Evolutionary conservation across 2,113 vertebrate species (phyloP), one percentile per base, ranked within the genome.

Genomic region (Thamnophis sirtalis): DNA sequence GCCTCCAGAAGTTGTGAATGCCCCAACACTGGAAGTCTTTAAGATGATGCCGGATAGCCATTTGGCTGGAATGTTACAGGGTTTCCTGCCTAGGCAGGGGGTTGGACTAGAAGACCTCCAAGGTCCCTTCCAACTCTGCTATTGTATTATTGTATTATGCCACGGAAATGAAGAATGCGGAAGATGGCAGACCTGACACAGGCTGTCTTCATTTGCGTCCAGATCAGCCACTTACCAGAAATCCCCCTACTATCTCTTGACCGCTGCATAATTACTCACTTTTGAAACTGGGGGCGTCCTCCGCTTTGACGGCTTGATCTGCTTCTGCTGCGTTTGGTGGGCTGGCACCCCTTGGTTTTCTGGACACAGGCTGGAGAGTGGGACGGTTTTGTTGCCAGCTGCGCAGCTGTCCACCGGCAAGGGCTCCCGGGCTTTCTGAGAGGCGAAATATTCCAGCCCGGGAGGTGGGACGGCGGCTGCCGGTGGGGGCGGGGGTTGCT

Each of bases 271-370:
- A 43, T 58, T 48, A 93, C 97, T 0, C 56, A 99, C 99, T 98
- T 99, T 99, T 33, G 99, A 99, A 43, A 98, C 96, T 86, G 97
- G 98, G 80, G 98, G 97, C 84, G 98, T 97, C 95, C 98, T 98
- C 91, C 99, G 98, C 96, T 98, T 99, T 48, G 98, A 97, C 63
- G 98, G 97, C 96, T 98, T 99, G 89, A 98, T 96, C 92, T 98
- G 99, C 93, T 98, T 98, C 90, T 98, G 97, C 91, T 98, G 98
- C 4, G 98, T 93, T 7, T 98, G 97, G 95, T 97, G 97, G 51
- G 87, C 88, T 92, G 97, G 91, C 73, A 95, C 98, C 96, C 94
- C 73, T 50, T 95, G 96, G 90, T 93, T 97, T 92, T 97, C 97
- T 49, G 98, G 91, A 94, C 98, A 95, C 13, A 97, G 88, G 55